These are phyloP conservation scores for Saccopteryx leptura DNA, from an alignment of 2,113 vertebrate species.

Conservation along the genomic window DNA sequence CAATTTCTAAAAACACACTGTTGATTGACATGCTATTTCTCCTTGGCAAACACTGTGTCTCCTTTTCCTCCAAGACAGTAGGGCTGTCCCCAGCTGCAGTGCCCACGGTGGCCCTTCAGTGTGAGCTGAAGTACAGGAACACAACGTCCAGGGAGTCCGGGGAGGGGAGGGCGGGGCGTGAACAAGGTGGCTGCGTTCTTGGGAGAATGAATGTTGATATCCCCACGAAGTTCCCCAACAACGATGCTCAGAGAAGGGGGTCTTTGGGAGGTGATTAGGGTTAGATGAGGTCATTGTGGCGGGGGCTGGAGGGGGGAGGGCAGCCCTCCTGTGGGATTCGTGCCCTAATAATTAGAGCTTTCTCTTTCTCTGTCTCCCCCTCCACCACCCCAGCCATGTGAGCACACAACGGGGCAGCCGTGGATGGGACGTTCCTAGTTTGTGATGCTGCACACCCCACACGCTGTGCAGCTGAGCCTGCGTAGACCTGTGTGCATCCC, in stretches of 20 bases:
- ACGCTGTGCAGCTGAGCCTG: neutral
- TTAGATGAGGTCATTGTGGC: neutral
- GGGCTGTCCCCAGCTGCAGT: neutral
- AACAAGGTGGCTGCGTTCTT: fast-evolving
- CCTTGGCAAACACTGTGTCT: fast-evolving
- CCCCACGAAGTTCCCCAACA: neutral
- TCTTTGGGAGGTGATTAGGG: neutral
- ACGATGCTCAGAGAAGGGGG: neutral
- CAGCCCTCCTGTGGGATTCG: neutral
- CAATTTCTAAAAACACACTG: neutral
- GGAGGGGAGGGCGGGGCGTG: neutral
- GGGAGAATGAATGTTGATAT: fast-evolving
- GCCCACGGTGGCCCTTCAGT: neutral
- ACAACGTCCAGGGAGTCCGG: neutral
- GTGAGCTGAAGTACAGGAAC: neutral
- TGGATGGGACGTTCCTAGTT: too few relatives aligned
- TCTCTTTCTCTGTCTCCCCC: neutral
- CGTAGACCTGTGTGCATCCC: fast-evolving
- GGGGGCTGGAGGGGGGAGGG: neutral
- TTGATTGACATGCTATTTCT: neutral
- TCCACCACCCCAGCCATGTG: neutral
- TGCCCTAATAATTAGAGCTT: neutral
- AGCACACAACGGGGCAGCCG: neutral
- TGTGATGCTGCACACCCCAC: too few relatives aligned
- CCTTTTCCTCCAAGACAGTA: fast-evolving